Evolutionary conservation across 2,113 vertebrate genomes (phyloP).

Genomic region (Ictidomys tridecemlineatus): DNA sequence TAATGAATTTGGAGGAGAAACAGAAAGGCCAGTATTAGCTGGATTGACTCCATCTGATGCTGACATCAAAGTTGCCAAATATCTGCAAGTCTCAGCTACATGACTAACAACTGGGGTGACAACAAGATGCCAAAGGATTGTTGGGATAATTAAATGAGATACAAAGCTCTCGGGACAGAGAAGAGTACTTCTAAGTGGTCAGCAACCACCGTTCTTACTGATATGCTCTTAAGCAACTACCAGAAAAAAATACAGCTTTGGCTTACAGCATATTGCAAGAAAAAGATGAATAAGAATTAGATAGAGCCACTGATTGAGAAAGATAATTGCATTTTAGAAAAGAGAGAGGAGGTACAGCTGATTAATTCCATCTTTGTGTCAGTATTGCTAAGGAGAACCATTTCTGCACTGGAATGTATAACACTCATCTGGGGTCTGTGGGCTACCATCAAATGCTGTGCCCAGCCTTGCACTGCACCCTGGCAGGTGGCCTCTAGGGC

Average conservation of each 20-base stretch:
- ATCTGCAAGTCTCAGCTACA: neutral
- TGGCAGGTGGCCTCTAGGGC: no score
- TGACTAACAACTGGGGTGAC: no score
- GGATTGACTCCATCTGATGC: neutral
- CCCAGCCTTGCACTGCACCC: fast-evolving
- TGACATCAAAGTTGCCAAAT: neutral
- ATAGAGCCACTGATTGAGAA: neutral
- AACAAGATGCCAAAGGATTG: neutral
- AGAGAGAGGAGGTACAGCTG: neutral
- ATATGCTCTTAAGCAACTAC: neutral
- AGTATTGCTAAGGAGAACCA: neutral
- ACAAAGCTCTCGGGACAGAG: no score
- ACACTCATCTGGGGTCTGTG: neutral
- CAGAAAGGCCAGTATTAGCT: neutral
- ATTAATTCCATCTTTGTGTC: neutral
- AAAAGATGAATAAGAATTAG: neutral
- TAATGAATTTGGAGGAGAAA: neutral
- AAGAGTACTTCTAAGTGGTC: fast-evolving
- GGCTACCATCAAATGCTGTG: no score
- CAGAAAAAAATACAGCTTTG: neutral
- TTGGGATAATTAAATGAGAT: neutral
- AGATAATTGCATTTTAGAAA: neutral
- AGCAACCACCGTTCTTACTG: neutral
- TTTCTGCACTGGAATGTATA: no score
- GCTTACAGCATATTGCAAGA: neutral